Percentiles rank a stretch among this genome's conserved stretches.
These are phyloP conservation scores for Zelleria hepariella DNA, from an alignment of 2,888 invertebrate species.

Conservation along the genomic window DNA sequence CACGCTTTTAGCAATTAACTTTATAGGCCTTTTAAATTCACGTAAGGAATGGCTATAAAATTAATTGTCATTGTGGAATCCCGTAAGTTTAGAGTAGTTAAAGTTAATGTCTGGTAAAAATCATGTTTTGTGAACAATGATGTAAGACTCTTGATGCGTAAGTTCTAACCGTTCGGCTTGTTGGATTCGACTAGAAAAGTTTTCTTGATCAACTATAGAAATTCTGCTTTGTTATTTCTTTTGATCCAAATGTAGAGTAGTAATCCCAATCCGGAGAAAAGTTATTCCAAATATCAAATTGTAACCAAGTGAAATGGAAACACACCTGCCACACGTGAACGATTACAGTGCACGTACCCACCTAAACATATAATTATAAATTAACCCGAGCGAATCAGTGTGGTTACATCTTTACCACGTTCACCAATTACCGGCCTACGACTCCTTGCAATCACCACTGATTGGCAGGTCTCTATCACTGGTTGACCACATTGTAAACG, in stretches of 20 bases:
- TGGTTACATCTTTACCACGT: background rate
- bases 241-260: too few relatives aligned
- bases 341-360: background rate
- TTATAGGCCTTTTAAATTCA: background rate
- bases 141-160: too few relatives aligned
- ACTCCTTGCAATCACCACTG: background rate
- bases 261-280: too few relatives aligned
- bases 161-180: too few relatives aligned
- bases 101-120: too few relatives aligned
- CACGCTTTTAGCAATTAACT: background rate
- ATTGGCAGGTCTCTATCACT: background rate
- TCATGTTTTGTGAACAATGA: too few relatives aligned
- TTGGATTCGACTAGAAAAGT: too few relatives aligned
- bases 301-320: background rate
- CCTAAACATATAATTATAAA: slow-evolving; percentile 1
- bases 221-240: too few relatives aligned
- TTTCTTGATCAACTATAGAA: too few relatives aligned
- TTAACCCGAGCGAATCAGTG: slow-evolving; percentile 1
- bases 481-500: background rate
- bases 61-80: too few relatives aligned
- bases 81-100: too few relatives aligned
- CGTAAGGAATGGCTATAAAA: background rate
- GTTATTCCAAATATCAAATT: too few relatives aligned
- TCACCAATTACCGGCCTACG: background rate
- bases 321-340: background rate